Base-by-base conservation (phyloP, 2,888 invertebrate species). In the Germaria angustata region DNA sequence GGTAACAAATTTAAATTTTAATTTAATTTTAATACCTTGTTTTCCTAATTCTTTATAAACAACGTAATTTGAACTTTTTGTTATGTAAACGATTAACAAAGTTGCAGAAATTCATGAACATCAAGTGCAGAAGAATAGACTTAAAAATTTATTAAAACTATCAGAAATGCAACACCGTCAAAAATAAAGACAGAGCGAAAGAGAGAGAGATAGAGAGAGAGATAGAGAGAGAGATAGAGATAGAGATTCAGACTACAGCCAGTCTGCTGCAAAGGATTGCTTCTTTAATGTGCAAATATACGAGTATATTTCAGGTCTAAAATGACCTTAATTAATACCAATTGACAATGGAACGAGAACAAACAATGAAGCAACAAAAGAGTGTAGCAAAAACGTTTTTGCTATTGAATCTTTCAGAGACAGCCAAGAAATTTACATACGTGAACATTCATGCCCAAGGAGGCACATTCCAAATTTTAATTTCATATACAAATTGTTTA, bases 261-360 rank as follows among this genome's bases (percentile, higher is more conserved):
- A n/a, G n/a, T n/a, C n/a, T n/a, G n/a, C 41, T n/a, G 41, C 22
- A n/a, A 39, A 15, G 3, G 15, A 0, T 61, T 22, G 28, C n/a
- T 22, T n/a, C 36, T 22, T 59, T 22, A 34, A 20, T 22, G 34
- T 22, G n/a, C 6, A 15, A 44, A 68, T 55, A 17, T 44, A 28
- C 3, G 6, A 28, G 6, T 28, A 22, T 0, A 13, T 13, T 71
- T 57, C 57, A 46, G 55, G 44, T 57, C 28, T 22, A 39, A 65
- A 84, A 71, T 63, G 79, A 72, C 81, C 76, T 72, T 79, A 81
- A 81, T 84, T 81, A 79, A 55, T 55, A 72, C 59, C 79, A 81
- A 81, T 84, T 84, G 81, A 72, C 81, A 79, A 84, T 72, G 79
- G 51, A 76, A 55, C 9, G 36, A 61, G 39, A 24, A 34, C 15